These are phyloP conservation scores for Eublepharis macularius DNA, from an alignment of 2,113 vertebrate species.

Conservation along the genomic window DNA sequence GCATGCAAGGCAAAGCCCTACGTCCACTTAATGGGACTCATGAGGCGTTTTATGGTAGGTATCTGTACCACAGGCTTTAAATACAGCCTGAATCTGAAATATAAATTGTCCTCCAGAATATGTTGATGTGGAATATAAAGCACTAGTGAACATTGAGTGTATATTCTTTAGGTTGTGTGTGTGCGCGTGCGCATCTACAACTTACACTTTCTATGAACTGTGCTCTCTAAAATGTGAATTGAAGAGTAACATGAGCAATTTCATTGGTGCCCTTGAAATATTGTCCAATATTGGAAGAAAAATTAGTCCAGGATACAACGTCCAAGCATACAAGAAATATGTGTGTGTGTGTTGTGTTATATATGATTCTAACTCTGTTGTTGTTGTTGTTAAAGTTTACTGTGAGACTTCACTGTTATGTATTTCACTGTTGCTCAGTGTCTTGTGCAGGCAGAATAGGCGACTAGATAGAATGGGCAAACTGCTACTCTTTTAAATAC, in stretches of 20 bases:
- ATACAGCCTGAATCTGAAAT: constrained; percentile 71
- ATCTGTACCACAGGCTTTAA: constrained; percentile 78
- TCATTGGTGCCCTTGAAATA: constrained; percentile 19
- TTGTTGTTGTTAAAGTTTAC: neutral
- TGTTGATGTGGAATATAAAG: constrained; percentile 62
- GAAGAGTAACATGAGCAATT: constrained; percentile 17
- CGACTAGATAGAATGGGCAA: constrained; percentile 36
- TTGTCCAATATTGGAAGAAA: neutral
- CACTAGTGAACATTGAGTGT: constrained; percentile 60
- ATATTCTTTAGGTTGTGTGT: constrained; percentile 44
- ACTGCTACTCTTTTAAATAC: constrained; percentile 39
- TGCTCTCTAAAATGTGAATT: constrained; percentile 37
- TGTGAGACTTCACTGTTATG: neutral
- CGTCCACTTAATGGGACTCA: constrained; percentile 83
- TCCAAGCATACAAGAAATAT: neutral
- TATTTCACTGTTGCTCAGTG: neutral
- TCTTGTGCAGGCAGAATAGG: constrained; percentile 38
- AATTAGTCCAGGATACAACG: neutral
- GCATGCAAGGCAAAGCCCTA: constrained; percentile 84
- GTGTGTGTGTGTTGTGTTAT: neutral
- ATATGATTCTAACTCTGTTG: neutral
- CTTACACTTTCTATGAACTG: neutral
- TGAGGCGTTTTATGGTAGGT: constrained; percentile 83
- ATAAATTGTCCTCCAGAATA: constrained; percentile 76
- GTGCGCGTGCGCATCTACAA: constrained; percentile 16